Evolutionary conservation across 1,140 invertebrate genomes (phyloP), one percentile per base, ranked within the genome.

Genomic region (Macrostomum lignano): DNA sequence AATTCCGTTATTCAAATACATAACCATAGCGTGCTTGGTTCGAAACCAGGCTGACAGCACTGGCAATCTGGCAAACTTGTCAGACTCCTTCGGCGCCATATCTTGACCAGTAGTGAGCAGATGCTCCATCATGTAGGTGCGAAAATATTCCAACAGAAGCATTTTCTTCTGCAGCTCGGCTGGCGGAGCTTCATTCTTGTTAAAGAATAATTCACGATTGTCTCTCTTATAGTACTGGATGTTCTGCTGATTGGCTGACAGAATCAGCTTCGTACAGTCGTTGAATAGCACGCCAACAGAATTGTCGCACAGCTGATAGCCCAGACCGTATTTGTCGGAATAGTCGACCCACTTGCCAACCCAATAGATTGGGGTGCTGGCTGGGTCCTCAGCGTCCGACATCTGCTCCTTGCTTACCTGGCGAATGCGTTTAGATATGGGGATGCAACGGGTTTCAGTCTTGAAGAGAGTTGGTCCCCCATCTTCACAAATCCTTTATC

Each of bases 331-430:
- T 54, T 88, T 91, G 61, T 94, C 82, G 7, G 77, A 82, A 55
- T 93, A 93, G 55, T 94, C 84, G n/a, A 93, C 82, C 84, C 84
- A 93, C 59, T 91, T 93, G 35, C 73, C 72, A 24, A 98, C 70
- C 84, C 86, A 94, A 42, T 91, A 69, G 29, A 94, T 67, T 3
- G 88, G 86, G 14, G 3, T 73, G 3, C 73, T 67, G 6, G 71
- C 74, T 3, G 84, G 84, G 63, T 93, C 78, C 39, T 77, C 73
- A 50, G 75, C 70, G 46, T 91, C 82, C 59, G 88, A 81, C 56
- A 40, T 3, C 44, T 24, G 9, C 13, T 24, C 23, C 9, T n/a
- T 24, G 23, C 13, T n/a, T n/a, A 9, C 23, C 23, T 9, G 9
- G 31, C 20, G 6, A 6, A 24, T 33, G n/a, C n/a, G n/a, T n/a